Percentiles rank a stretch among this genome's conserved stretches.
phyloP scores from a whole-genome alignment of 2,113 vertebrate genomes.

The Eubucco bourcierii region DNA sequence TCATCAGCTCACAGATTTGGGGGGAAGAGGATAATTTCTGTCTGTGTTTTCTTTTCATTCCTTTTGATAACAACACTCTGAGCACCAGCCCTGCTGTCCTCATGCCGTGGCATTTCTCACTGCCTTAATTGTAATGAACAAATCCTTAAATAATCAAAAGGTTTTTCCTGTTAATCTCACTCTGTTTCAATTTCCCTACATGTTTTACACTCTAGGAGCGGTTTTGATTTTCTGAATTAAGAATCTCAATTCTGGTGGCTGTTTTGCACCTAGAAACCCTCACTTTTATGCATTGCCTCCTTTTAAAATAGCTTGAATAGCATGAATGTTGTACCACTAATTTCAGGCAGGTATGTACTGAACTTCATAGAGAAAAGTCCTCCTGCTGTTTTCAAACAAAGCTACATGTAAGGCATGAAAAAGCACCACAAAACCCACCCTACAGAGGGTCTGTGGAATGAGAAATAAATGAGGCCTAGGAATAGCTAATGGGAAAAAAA shows the following conservation, averaged over 20 bases:
- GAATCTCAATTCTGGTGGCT: background rate
- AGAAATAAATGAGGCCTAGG: background rate
- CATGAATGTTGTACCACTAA: background rate
- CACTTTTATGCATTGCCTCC: background rate
- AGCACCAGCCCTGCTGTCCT: background rate
- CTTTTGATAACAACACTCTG: background rate
- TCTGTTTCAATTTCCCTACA: background rate
- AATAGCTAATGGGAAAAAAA: background rate
- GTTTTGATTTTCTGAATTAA: background rate
- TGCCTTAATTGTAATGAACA: background rate
- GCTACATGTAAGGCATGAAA: background rate
- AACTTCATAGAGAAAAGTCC: background rate
- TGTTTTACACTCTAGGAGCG: background rate
- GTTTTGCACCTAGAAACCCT: background rate
- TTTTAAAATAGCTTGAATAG: background rate
- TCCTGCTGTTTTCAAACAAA: constrained; percentile 25
- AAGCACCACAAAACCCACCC: background rate
- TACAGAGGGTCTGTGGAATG: background rate
- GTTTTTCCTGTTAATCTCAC: background rate
- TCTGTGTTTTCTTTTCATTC: background rate
- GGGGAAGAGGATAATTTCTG: background rate
- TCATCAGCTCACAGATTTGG: background rate
- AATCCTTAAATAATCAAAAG: background rate
- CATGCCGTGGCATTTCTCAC: background rate
- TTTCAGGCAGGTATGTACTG: background rate